phyloP scores from a whole-genome alignment of 2,113 vertebrate genomes.

The Crocuta crocuta region DNA sequence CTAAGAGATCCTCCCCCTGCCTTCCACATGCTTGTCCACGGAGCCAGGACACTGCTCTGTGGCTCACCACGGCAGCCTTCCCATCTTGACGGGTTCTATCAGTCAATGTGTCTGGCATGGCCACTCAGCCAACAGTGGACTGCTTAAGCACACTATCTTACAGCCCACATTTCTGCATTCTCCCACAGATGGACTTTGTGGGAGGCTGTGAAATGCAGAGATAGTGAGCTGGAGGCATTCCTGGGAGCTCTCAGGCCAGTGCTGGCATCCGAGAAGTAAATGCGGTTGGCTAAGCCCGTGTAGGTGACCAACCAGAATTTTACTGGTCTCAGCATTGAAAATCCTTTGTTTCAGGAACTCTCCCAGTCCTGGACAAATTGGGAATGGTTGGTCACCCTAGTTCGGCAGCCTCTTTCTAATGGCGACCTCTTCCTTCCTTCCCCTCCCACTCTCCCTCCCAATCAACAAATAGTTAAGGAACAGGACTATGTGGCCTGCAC shows the following conservation, averaged over 20 bases:
- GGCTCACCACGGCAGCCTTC: not conserved
- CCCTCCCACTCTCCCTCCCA: not conserved
- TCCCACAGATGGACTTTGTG: not conserved
- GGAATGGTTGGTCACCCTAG: not conserved
- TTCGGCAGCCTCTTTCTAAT: not conserved
- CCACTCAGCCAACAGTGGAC: not conserved
- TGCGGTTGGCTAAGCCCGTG: not conserved
- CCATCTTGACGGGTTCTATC: not conserved
- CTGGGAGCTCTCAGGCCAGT: not conserved
- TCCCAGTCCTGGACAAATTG: not conserved
- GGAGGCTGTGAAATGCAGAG: not conserved
- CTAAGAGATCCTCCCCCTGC: not conserved
- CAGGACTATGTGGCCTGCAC: no score
- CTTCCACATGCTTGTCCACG: fast-evolving
- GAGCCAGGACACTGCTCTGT: not conserved
- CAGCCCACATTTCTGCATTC: not conserved
- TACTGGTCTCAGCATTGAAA: not conserved
- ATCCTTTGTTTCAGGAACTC: not conserved
- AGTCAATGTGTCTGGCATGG: not conserved
- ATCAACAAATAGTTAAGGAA: not conserved
- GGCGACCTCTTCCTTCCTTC: not conserved
- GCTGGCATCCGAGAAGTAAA: not conserved
- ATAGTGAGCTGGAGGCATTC: not conserved
- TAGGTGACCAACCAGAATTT: not conserved
- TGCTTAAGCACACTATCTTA: not conserved